Percentiles rank a stretch among this genome's conserved stretches.
Conservation (phyloP, 2,797 vertebrate genomes). For the Simalia tracyae region DNA sequence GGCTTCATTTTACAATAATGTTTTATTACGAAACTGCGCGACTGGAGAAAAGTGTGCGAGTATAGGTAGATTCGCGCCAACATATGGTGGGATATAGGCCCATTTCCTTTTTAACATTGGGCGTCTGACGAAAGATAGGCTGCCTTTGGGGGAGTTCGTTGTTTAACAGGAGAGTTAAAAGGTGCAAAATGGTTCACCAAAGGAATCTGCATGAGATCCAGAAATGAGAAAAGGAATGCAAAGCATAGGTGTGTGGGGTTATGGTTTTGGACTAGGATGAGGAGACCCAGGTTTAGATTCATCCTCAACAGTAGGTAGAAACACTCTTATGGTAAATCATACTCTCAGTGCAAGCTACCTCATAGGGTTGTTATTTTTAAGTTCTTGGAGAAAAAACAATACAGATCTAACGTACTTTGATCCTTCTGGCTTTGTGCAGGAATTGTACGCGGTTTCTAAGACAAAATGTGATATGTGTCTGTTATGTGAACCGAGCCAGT, state of each 20-base stretch:
- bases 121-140: background rate
- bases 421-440: background rate
- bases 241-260: background rate
- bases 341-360: background rate
- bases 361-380: background rate
- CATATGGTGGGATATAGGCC: background rate
- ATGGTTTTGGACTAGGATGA: background rate
- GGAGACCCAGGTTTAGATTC: background rate
- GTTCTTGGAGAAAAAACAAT: background rate
- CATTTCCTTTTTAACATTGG: background rate
- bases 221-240: background rate
- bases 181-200: too few relatives aligned
- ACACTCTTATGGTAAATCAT: background rate
- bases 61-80: background rate
- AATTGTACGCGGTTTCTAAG: background rate
- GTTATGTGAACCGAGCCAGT: background rate
- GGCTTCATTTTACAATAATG: background rate
- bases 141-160: background rate
- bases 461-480: background rate
- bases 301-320: background rate
- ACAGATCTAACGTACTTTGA: background rate
- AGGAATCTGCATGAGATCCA: background rate
- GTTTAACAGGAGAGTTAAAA: background rate
- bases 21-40: background rate
- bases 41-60: background rate